Evolutionary conservation across 2,888 invertebrate genomes (phyloP).

Genomic region (Drosophila yooni): DNA sequence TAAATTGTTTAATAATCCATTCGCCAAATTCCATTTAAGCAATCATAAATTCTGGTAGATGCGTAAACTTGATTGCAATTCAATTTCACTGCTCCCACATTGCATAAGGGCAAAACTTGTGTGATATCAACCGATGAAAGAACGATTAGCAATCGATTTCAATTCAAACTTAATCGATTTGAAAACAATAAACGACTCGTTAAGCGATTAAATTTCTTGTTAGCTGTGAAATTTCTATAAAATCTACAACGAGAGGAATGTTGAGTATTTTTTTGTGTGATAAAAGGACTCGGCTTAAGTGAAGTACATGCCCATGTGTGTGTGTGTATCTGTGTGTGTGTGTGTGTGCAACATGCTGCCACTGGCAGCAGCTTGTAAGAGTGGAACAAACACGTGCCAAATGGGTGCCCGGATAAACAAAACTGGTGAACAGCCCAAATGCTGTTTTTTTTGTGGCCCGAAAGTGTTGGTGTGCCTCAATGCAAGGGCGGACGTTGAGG

Average conservation of each 20-base stretch:
- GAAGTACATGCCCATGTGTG: constrained; percentile 8
- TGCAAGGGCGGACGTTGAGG: background rate
- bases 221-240: constrained; percentile 3
- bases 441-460: constrained; percentile 50
- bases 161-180: background rate
- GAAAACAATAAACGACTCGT: background rate
- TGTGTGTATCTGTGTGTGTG: background rate
- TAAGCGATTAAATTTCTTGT: background rate
- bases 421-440: constrained; percentile 62
- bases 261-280: constrained; percentile 13
- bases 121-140: no score
- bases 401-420: constrained; percentile 35
- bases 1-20: background rate
- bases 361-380: constrained; percentile 13
- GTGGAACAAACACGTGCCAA: constrained; percentile 16
- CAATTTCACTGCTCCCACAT: background rate
- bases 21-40: background rate
- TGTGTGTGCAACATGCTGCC: constrained; percentile 23
- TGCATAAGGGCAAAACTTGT: background rate
- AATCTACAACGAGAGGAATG: constrained; percentile 3
- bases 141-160: background rate
- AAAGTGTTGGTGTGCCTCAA: background rate
- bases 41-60: background rate
- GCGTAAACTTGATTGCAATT: background rate
- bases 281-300: constrained; percentile 7